Evolutionary conservation across 1,140 invertebrate species (phyloP), one percentile per base, ranked within the genome.

Genomic region (Euura lappo): DNA sequence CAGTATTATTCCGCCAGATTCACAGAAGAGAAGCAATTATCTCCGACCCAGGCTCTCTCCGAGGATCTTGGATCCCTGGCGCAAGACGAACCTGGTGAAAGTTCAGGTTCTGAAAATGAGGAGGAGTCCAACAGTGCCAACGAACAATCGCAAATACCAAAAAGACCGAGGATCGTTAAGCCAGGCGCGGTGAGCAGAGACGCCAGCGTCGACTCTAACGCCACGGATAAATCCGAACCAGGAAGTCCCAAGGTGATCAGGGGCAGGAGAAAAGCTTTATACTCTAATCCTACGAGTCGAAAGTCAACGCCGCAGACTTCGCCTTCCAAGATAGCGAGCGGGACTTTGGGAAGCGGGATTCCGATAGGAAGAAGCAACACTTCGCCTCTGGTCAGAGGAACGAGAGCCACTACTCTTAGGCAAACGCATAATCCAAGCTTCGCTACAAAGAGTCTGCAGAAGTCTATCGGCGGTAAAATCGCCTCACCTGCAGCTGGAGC

Each of bases 251-350:
- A 96, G 85, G 89, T 85, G 2, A 91, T 97, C 45, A 88, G 95
- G 69, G 95, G 95, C 0, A 86, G 93, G 68, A 91, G 94, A 78
- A 96, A 94, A 81, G 90, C 92, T 0, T 84, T 92, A 2, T 94
- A 94, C 79, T 90, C 84, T 0, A 87, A 75, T 8, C 84, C 85
- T 0, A 84, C 78, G 6, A 80, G 80, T 0, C 73, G 80, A 42
- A 87, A 86, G 47, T 70, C 78, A 28, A 86, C 85, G 0, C 83
- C 84, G 6, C 83, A 84, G 47, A 81, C 82, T 0, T 86, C 85
- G 0, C 86, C 86, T 0, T 69, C 83, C 42, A 86, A 86, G 46
- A 84, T 85, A 64, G 68, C 45, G 1, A 83, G 73, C 45, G n/a
- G 28, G 8, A 65, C 75, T 4, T 44, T 74, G 3, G 28, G 28